Conservation (phyloP, 2,888 invertebrate genomes). For the Polydrusus pterygomalis region DNA sequence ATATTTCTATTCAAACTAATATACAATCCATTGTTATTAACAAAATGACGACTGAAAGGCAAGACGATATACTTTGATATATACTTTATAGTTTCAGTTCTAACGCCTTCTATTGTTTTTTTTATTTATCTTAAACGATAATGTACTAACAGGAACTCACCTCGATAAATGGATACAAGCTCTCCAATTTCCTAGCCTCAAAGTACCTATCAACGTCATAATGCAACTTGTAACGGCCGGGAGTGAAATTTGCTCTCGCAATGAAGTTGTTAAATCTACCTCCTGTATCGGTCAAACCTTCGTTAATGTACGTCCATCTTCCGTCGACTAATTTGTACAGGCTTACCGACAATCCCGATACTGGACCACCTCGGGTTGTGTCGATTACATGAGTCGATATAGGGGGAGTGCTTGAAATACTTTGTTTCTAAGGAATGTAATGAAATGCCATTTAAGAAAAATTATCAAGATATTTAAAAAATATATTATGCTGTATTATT, state of each 20-base stretch:
- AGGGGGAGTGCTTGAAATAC: slow-evolving; percentile 71
- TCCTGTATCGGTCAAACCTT: slow-evolving; percentile 77
- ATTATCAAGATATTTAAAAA: too few relatives aligned
- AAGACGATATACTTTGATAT: too few relatives aligned
- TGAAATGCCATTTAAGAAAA: too few relatives aligned
- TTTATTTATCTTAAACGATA: too few relatives aligned
- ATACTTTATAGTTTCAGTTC: too few relatives aligned
- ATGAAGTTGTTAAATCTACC: slow-evolving; percentile 81
- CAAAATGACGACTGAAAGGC: too few relatives aligned
- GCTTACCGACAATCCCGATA: slow-evolving; percentile 79
- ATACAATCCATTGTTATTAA: too few relatives aligned
- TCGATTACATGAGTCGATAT: slow-evolving; percentile 86
- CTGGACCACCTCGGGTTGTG: slow-evolving; percentile 81
- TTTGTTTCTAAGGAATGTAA: slow-evolving; percentile 24
- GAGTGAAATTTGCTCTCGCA: slow-evolving; percentile 75
- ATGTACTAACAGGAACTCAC: slow-evolving; percentile 70
- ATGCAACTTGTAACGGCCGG: slow-evolving; percentile 83
- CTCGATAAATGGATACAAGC: slow-evolving; percentile 86
- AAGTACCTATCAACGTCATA: slow-evolving; percentile 85
- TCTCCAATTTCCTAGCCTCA: slow-evolving; percentile 75
- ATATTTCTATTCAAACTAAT: too few relatives aligned
- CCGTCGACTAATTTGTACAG: slow-evolving; percentile 79
- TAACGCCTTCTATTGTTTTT: too few relatives aligned
- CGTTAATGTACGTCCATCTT: slow-evolving; percentile 81
- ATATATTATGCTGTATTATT: too few relatives aligned